phyloP scores from a whole-genome alignment of 2,797 vertebrate genomes.

The Nothura maculosa region DNA sequence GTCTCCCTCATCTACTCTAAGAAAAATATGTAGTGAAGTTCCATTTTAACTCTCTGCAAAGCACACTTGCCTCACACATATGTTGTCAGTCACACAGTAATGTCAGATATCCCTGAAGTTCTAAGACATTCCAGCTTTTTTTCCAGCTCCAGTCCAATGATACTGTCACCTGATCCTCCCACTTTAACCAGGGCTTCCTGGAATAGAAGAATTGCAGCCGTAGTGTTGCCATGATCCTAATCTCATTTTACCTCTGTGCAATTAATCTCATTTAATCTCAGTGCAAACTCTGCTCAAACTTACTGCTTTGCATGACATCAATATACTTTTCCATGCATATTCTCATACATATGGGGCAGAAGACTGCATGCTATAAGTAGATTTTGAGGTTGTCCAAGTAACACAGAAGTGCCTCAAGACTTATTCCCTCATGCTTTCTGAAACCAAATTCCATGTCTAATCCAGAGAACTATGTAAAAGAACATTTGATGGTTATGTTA shows the following conservation, averaged over 20 bases:
- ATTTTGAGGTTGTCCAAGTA: neutral
- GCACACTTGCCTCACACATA: neutral
- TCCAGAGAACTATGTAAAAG: neutral
- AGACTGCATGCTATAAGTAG: neutral
- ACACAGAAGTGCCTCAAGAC: neutral
- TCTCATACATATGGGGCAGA: neutral
- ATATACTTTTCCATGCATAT: fast-evolving
- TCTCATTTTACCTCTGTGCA: neutral
- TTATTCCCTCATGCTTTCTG: neutral
- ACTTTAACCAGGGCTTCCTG: neutral
- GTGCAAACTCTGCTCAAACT: neutral
- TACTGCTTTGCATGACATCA: neutral
- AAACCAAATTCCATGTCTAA: neutral
- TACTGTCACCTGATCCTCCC: fast-evolving
- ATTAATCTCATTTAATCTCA: too few species aligned
- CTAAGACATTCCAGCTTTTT: neutral
- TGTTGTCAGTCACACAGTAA: neutral
- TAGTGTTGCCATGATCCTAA: neutral
- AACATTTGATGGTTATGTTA: neutral
- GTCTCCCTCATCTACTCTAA: neutral
- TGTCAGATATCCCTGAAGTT: neutral
- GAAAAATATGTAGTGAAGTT: neutral
- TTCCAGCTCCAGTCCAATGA: neutral
- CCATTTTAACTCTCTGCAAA: neutral
- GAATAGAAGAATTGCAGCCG: neutral